Base-by-base conservation (phyloP, 2,113 vertebrate species). In the Trichechus manatus region DNA sequence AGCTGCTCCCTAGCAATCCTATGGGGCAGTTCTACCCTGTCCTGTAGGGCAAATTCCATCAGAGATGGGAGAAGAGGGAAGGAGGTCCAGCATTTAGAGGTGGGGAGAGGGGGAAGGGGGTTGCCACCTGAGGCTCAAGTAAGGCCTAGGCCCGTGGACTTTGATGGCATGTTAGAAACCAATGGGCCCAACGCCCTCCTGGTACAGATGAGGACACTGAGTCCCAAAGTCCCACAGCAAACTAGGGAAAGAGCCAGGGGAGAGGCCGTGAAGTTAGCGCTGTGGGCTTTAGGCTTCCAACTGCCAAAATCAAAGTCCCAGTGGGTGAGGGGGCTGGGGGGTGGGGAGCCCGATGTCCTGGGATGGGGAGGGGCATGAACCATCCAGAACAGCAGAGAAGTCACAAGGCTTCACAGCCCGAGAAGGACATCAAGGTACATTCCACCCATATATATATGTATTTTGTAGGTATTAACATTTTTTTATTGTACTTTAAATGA, bases 61-160 rank as follows among this genome's bases (percentile, higher is more conserved):
- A 22, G 85, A 23, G 59, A 44, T 3, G 79, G 10, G 9, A 11
- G 39, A 23, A 14, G 1, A 33, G 39, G 25, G 20, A 19, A 27
- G 17, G 0, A 19, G 23, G 20, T 20, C 7, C 29, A 72, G 39
- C 14, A 44, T 66, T 68, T 42, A 8, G 17, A 19, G 7, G 5
- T 3, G 27, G 17, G 5, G 59, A 14, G 5, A 23, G 9, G 27
- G 77, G 5, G 5, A 78, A 47, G 50, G 15, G 0, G 1, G 4
- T 6, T 9, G 11, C 33, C 7, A 29, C 8, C 31, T 59, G 8
- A 7, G 23, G 10, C 15, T 70, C 81, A 9, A 68, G n/a, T n/a
- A 27, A 93, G 25, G 39, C 29, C 79, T 20, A 22, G 44, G 59
- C 25, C 22, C 9, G 0, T 10, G 59, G 25, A 25, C 11, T 72